Percentiles rank a stretch among this genome's conserved stretches.
These are phyloP conservation scores for Diloba caeruleocephala DNA, from an alignment of 2,888 invertebrate genomes.

Conservation along the genomic window DNA sequence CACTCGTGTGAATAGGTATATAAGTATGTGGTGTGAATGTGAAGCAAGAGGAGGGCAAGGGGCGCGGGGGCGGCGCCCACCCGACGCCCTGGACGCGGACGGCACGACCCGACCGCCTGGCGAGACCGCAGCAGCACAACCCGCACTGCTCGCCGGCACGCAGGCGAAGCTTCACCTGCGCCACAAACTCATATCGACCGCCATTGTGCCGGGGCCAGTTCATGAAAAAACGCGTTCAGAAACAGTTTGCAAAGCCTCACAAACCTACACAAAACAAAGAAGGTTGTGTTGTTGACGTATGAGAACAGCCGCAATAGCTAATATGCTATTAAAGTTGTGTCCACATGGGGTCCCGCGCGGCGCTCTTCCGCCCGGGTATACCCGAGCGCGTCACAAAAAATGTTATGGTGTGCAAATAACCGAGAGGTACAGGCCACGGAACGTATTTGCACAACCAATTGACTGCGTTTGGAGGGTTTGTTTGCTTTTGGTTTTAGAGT, in stretches of 20 bases:
- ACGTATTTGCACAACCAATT: constrained; percentile 63
- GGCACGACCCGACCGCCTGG: too few relatives aligned
- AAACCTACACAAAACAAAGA: constrained; percentile 8
- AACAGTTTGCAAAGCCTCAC: neutral
- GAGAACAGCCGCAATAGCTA: constrained; percentile 19
- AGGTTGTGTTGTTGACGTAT: constrained; percentile 11
- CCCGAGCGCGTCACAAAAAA: constrained; percentile 40
- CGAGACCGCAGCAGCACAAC: too few relatives aligned
- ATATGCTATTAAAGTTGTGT: constrained; percentile 18
- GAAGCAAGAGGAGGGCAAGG: neutral
- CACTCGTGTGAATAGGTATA: too few relatives aligned
- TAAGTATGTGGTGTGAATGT: constrained; percentile 1
- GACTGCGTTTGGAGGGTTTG: constrained; percentile 59
- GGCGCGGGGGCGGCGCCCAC: constrained; percentile 19
- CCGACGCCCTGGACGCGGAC: constrained; percentile 35
- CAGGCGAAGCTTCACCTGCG: too few relatives aligned
- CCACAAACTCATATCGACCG: neutral
- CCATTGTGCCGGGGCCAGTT: too few relatives aligned
- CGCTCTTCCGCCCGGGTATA: constrained; percentile 33
- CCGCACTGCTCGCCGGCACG: too few relatives aligned
- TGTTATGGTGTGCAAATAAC: constrained; percentile 41
- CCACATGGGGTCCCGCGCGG: constrained; percentile 22
- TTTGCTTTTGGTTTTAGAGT: constrained; percentile 71
- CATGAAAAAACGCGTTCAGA: neutral
- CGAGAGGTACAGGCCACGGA: constrained; percentile 14